Conservation (phyloP, 2,797 vertebrate genomes). For the Sebastes jordani region DNA sequence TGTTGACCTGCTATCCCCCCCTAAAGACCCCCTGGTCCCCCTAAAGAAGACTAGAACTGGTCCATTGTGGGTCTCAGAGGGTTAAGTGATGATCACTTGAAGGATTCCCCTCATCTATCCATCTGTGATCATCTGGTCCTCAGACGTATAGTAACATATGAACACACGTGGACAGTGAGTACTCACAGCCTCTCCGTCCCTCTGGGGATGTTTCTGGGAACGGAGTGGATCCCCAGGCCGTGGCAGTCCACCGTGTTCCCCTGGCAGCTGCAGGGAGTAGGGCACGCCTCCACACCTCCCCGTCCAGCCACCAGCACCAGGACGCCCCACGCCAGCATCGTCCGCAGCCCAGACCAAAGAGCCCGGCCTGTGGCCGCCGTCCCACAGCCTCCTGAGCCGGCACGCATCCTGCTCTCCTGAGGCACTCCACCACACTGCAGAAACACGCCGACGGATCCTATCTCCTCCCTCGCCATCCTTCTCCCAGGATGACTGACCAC, state of each 20-base stretch:
- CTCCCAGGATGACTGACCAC: neutral
- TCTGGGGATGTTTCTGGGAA: slow-evolving; percentile 77
- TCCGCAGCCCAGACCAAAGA: neutral
- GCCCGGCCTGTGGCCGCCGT: neutral
- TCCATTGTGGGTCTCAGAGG: no score
- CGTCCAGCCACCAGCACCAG: slow-evolving; percentile 41
- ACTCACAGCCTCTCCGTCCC: slow-evolving; percentile 82
- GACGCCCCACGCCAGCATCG: slow-evolving; percentile 27
- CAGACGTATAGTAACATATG: neutral
- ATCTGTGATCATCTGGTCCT: neutral
- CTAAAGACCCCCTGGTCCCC: no score
- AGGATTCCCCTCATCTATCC: slow-evolving; percentile 21
- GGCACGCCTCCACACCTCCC: slow-evolving; percentile 65
- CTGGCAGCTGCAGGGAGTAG: slow-evolving; percentile 75
- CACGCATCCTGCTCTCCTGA: slow-evolving; percentile 54
- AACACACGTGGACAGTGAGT: slow-evolving; percentile 1
- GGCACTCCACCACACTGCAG: slow-evolving; percentile 33
- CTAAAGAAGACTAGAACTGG: no score
- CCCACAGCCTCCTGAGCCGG: slow-evolving; percentile 31
- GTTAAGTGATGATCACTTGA: slow-evolving; percentile 16
- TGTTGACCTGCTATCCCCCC: no score
- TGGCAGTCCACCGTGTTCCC: slow-evolving; percentile 84
- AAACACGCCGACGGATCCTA: neutral
- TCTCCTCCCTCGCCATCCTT: neutral
- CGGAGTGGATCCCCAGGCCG: slow-evolving; percentile 71